A percentile compares a stretch with the other conserved stretches of the same genome.
Conservation (phyloP, 2,113 vertebrate genomes). For the Lanius collurio region DNA sequence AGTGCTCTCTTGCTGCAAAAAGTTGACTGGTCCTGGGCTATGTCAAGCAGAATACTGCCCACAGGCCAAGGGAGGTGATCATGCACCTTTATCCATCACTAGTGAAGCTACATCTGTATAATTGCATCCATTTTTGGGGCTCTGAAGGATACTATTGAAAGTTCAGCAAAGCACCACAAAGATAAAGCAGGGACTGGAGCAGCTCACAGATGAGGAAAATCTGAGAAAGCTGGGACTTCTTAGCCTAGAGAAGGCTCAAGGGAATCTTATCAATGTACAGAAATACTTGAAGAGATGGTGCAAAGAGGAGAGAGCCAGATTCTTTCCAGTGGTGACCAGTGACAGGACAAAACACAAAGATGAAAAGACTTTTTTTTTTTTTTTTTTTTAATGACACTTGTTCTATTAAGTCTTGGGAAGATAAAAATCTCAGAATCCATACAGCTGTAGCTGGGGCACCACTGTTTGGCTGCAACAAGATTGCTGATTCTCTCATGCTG, state of each 20-base stretch:
- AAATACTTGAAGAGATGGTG: not conserved
- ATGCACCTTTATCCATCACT: not conserved
- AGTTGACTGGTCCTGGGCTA: not conserved
- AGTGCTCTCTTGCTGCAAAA: not conserved
- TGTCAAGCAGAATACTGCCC: rapidly evolving
- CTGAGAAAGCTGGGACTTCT: not conserved
- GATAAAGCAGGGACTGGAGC: not conserved
- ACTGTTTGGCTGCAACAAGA: not conserved
- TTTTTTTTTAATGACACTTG: not conserved
- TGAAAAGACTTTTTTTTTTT: not conserved
- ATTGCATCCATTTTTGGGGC: not conserved
- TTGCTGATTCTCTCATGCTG: not conserved
- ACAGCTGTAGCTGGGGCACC: not conserved
- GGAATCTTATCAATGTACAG: not conserved
- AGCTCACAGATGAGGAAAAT: not conserved
- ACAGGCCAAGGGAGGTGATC: rapidly evolving
- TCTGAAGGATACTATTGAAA: not conserved
- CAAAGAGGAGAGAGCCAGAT: not conserved
- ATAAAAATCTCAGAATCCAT: not conserved
- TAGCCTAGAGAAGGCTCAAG: not conserved
- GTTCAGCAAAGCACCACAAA: not conserved
- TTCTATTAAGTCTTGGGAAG: not conserved
- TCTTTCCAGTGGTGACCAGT: not conserved
- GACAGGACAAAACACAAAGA: not conserved
- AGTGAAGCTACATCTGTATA: not conserved